Conservation (phyloP, 2,797 vertebrate genomes). For the Lophotriccus pileatus region DNA sequence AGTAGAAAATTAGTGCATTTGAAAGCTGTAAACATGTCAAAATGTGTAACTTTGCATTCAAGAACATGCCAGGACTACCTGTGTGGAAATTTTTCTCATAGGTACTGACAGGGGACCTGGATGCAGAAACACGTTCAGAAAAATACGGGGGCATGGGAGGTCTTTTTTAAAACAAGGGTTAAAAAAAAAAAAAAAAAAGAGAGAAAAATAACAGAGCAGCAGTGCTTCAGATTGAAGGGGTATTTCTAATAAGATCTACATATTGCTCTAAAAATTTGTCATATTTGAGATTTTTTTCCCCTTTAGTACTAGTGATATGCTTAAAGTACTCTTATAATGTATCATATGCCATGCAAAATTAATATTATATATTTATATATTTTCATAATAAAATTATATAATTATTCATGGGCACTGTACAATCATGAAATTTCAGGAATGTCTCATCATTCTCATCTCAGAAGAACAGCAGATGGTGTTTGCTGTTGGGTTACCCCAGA, state of each 20-base stretch:
- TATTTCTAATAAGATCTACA: neutral
- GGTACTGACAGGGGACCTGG: neutral
- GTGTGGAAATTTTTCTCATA: neutral
- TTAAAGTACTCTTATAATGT: neutral
- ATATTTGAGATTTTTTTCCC: neutral
- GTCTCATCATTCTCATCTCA: neutral
- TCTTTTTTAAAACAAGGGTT: neutral
- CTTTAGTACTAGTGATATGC: neutral
- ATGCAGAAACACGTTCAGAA: neutral
- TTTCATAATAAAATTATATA: neutral
- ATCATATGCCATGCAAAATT: neutral
- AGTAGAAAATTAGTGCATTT: neutral
- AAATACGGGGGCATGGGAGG: fast-evolving
- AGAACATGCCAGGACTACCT: neutral
- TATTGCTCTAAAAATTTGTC: neutral
- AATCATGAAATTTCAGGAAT: neutral
- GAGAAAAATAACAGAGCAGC: neutral
- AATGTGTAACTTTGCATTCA: neutral
- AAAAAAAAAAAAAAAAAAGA: neutral
- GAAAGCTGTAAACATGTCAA: neutral
- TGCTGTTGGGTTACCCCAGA: neutral
- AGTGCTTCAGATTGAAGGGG: neutral
- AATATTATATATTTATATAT: too few relatives aligned
- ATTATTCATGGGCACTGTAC: neutral
- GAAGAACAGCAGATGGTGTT: neutral